Evolutionary conservation across 2,797 vertebrate species (phyloP).

Genomic region (Apodemus agrarius): DNA sequence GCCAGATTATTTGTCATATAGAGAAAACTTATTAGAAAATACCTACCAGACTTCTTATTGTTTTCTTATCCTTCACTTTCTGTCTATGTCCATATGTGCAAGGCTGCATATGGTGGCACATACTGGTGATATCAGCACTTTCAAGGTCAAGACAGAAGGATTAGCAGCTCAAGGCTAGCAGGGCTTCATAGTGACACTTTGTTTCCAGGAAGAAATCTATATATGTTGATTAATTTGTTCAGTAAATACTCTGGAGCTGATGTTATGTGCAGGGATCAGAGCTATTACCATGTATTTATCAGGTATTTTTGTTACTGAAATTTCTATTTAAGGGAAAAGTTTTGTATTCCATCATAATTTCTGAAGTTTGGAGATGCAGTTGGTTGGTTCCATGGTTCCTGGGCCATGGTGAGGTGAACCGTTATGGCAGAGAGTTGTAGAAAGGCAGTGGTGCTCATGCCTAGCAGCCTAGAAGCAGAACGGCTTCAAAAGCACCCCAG

Average conservation of each 20-base stretch:
- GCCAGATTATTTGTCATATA: neutral
- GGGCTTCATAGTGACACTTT: neutral
- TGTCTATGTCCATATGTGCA: neutral
- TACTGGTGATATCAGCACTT: neutral
- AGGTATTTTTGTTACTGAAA: neutral
- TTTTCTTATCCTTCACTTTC: neutral
- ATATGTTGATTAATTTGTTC: neutral
- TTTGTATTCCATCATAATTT: neutral
- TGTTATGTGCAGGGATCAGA: neutral
- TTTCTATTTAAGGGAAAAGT: neutral
- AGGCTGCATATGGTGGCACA: neutral
- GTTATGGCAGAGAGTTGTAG: neutral
- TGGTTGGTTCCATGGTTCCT: neutral
- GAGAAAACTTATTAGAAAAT: conserved; percentile 54
- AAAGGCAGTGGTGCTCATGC: neutral
- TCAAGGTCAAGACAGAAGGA: neutral
- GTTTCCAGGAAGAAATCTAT: neutral
- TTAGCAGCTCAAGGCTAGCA: neutral
- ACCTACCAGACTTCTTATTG: neutral
- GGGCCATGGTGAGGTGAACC: neutral
- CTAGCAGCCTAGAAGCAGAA: neutral
- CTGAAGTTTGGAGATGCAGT: neutral
- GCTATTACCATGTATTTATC: neutral
- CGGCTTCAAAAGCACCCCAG: neutral
- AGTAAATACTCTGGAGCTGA: neutral